Conservation (phyloP, 2,113 vertebrate species). For the Sorex fumeus region DNA sequence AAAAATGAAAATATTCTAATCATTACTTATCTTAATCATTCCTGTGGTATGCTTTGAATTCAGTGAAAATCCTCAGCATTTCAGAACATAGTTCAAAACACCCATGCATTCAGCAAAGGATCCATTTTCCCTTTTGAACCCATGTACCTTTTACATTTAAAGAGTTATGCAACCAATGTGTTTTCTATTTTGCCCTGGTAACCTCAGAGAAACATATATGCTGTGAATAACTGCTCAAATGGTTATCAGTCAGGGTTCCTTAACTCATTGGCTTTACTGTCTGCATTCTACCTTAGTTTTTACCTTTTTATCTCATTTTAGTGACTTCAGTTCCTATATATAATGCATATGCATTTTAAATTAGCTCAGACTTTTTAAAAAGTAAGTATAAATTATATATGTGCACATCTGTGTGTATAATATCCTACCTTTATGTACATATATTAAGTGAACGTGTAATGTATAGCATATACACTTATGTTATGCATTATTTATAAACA, state of each 20-base stretch:
- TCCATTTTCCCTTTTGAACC: conserved; percentile 24
- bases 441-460: not conserved
- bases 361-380: not conserved
- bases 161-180: not conserved
- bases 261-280: not conserved
- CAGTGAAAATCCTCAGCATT: not conserved
- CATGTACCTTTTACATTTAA: conserved; percentile 27
- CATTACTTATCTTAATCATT: not conserved
- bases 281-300: not conserved
- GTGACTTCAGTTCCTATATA: not conserved
- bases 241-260: not conserved
- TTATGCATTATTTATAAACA: not conserved
- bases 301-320: not conserved
- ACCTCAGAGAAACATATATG: not conserved
- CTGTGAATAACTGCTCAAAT: not conserved
- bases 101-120: not conserved
- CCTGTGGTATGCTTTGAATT: not conserved
- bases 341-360: conserved; percentile 2
- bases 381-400: not conserved
- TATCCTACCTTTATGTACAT: not conserved
- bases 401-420: not conserved
- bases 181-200: conserved; percentile 35
- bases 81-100: conserved; percentile 43
- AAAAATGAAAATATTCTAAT: not conserved
- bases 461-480: not conserved